phyloP scores from a whole-genome alignment of 2,888 invertebrate genomes.

The Tiphia femorata region DNA sequence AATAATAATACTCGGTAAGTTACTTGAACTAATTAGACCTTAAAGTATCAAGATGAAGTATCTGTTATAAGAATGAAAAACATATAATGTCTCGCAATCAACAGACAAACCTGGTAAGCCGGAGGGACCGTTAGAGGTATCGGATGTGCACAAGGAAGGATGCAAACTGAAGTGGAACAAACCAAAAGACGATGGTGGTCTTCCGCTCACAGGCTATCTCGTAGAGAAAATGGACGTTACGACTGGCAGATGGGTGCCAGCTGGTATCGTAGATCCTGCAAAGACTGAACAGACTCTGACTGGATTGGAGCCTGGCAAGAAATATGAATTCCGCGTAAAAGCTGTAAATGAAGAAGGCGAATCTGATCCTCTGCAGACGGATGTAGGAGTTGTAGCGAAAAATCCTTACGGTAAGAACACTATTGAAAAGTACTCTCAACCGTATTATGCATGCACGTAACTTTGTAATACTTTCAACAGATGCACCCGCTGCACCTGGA shows the following conservation, averaged over 20 bases:
- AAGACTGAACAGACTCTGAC: conserved; percentile 86
- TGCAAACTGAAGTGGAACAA: conserved; percentile 95
- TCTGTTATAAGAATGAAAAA: not conserved
- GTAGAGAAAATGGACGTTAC: conserved; percentile 95
- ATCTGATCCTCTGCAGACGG: conserved; percentile 94
- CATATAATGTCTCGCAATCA: not conserved
- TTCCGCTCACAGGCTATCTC: conserved; percentile 90
- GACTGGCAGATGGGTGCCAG: conserved; percentile 90
- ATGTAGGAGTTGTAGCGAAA: conserved; percentile 91
- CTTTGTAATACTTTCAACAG: conserved; percentile 47
- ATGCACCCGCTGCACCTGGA: conserved; percentile 89
- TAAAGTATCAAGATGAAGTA: not conserved
- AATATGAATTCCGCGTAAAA: conserved; percentile 97
- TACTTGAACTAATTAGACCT: not conserved
- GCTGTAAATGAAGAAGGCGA: conserved; percentile 98
- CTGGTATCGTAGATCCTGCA: conserved; percentile 85
- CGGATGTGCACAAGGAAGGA: conserved; percentile 92
- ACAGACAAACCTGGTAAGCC: conserved; percentile 89
- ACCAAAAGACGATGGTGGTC: conserved; percentile 95
- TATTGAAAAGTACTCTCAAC: conserved; percentile 2
- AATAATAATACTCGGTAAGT: conserved; percentile 83
- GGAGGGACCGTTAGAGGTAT: conserved; percentile 92
- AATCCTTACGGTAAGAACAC: conserved; percentile 86
- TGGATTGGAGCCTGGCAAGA: conserved; percentile 93
- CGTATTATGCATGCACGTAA: not conserved